phyloP scores from a whole-genome alignment of 2,888 invertebrate genomes.

The Pristionchus maxplancki region DNA sequence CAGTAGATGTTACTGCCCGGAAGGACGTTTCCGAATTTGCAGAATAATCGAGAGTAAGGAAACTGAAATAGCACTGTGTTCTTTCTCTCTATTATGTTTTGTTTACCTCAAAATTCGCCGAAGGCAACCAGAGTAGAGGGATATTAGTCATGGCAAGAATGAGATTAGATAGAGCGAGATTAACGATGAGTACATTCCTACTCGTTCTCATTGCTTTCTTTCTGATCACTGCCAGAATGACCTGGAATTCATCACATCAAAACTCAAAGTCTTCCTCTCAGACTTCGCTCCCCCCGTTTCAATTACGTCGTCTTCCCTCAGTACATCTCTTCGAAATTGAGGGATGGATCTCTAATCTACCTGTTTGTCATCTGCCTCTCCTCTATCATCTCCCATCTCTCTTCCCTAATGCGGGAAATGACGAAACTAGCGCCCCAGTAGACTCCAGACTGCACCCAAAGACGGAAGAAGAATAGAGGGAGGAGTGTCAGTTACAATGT shows the following conservation, averaged over 20 bases:
- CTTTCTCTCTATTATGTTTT: neutral
- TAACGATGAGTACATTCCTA: conserved; percentile 92
- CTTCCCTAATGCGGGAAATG: conserved; percentile 15
- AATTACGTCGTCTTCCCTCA: neutral
- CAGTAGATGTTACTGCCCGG: conserved; percentile 77
- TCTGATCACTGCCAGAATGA: conserved; percentile 83
- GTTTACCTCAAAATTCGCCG: conserved; percentile 69
- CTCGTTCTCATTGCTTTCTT: conserved; percentile 89
- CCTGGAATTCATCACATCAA: conserved; percentile 57
- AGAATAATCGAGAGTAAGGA: conserved; percentile 74
- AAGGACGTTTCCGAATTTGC: conserved; percentile 77
- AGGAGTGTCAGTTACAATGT: neutral
- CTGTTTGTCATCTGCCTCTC: neutral
- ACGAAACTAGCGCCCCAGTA: neutral
- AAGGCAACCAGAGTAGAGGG: conserved; percentile 82
- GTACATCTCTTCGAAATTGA: neutral
- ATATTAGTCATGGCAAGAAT: conserved; percentile 90
- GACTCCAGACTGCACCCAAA: conserved; percentile 7
- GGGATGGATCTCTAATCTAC: neutral
- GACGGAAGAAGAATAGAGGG: neutral
- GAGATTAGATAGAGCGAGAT: conserved; percentile 88
- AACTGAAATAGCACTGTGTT: conserved; percentile 56
- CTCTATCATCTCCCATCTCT: neutral
- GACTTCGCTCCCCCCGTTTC: neutral
- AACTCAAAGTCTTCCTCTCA: neutral